These are phyloP conservation scores for Globodera rostochiensis DNA, from an alignment of 1,140 invertebrate species.

Conservation along the genomic window DNA sequence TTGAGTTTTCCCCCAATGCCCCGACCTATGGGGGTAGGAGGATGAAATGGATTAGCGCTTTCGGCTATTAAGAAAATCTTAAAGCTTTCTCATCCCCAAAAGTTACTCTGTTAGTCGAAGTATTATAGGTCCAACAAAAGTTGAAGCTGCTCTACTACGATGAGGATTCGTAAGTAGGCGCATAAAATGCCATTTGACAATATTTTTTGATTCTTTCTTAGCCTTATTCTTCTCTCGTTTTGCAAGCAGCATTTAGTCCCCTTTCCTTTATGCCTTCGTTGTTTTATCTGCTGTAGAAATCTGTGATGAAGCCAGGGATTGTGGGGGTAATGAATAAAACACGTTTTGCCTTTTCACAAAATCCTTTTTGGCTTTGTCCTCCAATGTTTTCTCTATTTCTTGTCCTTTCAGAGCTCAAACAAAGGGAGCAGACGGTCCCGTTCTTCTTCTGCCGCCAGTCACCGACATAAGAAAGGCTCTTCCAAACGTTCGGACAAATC, in stretches of 20 bases:
- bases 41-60: too few species aligned
- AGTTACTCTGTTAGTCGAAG: background rate
- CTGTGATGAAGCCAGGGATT: too few species aligned
- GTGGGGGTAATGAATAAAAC: too few species aligned
- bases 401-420: background rate
- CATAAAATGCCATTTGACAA: background rate
- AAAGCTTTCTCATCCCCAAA: background rate
- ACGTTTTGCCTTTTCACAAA: background rate
- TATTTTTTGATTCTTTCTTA: background rate
- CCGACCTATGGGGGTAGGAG: too few species aligned
- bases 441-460: background rate
- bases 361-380: background rate
- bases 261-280: background rate
- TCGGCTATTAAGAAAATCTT: too few species aligned
- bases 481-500: background rate
- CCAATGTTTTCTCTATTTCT: background rate
- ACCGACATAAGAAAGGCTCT: background rate
- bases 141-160: background rate
- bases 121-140: background rate
- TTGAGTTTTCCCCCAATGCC: too few species aligned
- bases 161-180: conserved; percentile 2
- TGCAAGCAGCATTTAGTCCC: background rate
- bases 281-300: too few species aligned
- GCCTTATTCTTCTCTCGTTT: background rate
- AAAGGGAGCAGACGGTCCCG: background rate